These are phyloP conservation scores for Apantesis nais DNA, from an alignment of 2,888 invertebrate genomes.

Conservation along the genomic window DNA sequence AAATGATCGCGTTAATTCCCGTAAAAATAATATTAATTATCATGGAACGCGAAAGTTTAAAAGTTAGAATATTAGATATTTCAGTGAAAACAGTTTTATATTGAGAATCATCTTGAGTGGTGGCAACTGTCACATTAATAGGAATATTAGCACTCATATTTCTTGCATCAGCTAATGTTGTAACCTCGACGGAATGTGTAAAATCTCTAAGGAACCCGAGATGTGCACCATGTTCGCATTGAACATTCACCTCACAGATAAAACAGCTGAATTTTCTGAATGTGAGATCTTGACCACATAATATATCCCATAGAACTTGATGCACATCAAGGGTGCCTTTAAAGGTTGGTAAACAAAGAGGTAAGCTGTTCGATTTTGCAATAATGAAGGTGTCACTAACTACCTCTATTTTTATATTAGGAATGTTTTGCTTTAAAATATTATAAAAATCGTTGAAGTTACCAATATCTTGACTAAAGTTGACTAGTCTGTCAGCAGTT, in stretches of 20 bases:
- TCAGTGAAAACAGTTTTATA: not conserved
- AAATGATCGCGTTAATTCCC: no score
- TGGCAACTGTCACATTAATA: no score
- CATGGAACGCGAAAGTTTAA: no score
- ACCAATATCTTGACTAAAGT: conserved; percentile 16
- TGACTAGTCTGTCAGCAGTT: conserved; percentile 12
- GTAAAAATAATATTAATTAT: no score
- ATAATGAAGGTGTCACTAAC: conserved; percentile 1
- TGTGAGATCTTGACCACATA: conserved; percentile 14
- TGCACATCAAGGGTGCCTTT: conserved; percentile 14
- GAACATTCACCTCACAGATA: conserved; percentile 1
- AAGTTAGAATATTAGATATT: no score
- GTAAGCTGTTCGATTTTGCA: conserved; percentile 13
- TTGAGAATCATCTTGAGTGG: not conserved
- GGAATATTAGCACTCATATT: not conserved
- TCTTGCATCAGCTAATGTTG: not conserved
- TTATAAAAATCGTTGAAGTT: conserved; percentile 13
- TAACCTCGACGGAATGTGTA: not conserved
- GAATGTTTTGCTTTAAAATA: conserved; percentile 9
- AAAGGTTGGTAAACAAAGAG: conserved; percentile 14
- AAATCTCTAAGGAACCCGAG: conserved; percentile 9
- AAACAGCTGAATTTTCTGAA: conserved; percentile 13
- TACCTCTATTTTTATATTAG: conserved; percentile 6
- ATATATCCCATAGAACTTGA: conserved; percentile 19
- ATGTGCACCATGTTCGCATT: conserved; percentile 9